These are phyloP conservation scores for Tigriopus californicus DNA, from an alignment of 2,888 invertebrate species.

Conservation along the genomic window DNA sequence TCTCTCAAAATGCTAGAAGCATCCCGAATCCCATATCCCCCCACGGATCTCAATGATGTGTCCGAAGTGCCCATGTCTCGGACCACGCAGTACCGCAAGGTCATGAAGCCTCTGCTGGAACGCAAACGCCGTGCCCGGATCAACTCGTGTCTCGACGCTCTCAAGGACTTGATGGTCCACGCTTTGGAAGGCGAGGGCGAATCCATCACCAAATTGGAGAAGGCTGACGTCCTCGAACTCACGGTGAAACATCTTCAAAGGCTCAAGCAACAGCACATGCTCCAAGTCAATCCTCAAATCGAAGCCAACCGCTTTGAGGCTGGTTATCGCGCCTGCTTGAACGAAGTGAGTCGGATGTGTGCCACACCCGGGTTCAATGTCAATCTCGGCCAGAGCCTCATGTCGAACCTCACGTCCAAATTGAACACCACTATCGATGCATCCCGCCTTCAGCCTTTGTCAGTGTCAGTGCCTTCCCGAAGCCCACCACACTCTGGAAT, in stretches of 20 bases:
- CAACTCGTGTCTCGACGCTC: conserved; percentile 71
- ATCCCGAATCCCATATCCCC: no score
- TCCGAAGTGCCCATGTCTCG: conserved; percentile 49
- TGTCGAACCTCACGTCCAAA: conserved; percentile 46
- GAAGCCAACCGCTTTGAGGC: conserved; percentile 64
- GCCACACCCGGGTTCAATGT: conserved; percentile 67
- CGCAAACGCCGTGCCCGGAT: conserved; percentile 70
- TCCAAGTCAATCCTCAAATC: conserved; percentile 47
- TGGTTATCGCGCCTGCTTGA: conserved; percentile 70
- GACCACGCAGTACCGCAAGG: conserved; percentile 76
- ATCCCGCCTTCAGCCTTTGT: no score
- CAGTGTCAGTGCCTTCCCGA: no score
- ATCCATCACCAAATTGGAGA: conserved; percentile 67
- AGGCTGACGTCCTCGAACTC: conserved; percentile 67
- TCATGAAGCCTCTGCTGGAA: conserved; percentile 80
- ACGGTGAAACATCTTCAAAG: conserved; percentile 70
- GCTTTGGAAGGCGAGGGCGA: conserved; percentile 70
- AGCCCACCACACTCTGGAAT: no score
- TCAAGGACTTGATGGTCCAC: conserved; percentile 70
- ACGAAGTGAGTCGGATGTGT: conserved; percentile 65
- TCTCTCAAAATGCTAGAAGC: no score
- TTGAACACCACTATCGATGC: no score
- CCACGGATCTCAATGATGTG: conserved; percentile 21
- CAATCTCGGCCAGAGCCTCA: conserved; percentile 60
- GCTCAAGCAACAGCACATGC: conserved; percentile 53